phyloP scores from a whole-genome alignment of 2,888 invertebrate genomes.

The Flabesymbios commensalis region DNA sequence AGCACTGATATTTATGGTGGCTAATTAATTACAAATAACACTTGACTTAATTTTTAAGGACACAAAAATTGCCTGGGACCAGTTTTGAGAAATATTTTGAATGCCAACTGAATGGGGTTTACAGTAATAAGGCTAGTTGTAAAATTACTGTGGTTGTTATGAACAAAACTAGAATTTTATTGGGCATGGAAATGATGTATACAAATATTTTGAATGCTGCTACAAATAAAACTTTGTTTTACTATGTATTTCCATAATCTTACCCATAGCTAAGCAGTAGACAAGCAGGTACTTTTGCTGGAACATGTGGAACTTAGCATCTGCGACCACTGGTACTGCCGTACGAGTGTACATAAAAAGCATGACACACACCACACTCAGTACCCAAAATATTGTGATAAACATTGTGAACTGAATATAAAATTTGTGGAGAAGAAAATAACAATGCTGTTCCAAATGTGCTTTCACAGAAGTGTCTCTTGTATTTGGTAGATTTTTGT shows the following conservation, averaged over 20 bases:
- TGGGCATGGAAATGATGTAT: neutral
- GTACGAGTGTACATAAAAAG: conserved; percentile 59
- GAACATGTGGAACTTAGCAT: conserved; percentile 59
- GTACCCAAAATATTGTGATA: conserved; percentile 47
- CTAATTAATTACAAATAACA: neutral
- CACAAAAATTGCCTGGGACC: neutral
- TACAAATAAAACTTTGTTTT: no score
- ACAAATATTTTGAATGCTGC: neutral
- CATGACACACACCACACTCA: conserved; percentile 54
- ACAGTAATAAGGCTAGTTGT: no score
- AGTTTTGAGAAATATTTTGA: no score
- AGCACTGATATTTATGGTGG: no score
- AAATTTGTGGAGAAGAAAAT: no score
- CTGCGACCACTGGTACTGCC: conserved; percentile 47
- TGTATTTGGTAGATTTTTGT: no score
- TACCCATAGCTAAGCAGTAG: conserved; percentile 64
- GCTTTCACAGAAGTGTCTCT: no score
- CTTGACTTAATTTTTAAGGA: neutral
- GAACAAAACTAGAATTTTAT: neutral
- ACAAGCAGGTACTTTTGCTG: conserved; percentile 63
- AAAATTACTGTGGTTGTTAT: no score
- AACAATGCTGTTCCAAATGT: no score
- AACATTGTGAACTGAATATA: no score
- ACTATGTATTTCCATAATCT: conserved; percentile 12
- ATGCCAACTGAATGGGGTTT: neutral